Evolutionary conservation across 2,113 vertebrate genomes (phyloP), one percentile per base, ranked within the genome.

Genomic region (Triplophysa tibetana): DNA sequence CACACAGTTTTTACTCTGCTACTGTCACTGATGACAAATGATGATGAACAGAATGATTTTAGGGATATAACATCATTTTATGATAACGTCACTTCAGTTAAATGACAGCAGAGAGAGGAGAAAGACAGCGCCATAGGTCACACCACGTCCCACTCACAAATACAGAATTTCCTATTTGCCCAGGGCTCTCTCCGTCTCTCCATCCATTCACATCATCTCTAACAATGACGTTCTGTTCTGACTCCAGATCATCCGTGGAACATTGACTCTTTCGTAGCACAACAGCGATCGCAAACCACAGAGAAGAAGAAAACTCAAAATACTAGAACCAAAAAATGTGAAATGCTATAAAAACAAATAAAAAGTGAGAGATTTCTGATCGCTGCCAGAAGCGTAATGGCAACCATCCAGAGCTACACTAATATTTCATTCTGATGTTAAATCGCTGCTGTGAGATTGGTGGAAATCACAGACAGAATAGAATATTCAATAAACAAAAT

Each of bases 311-410:
- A 17, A 52, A 17, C 10, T 67, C 65, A 14, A 16, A 54, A 54
- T 29, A 11, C 45, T 11, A 52, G 4, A 69, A 12, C 84, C 41
- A 85, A 68, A 78, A 77, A 86, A n/a, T 68, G 41, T 66, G 43
- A 86, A 72, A 86, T 83, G 74, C 23, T 43, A 1, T 54, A 4
- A 54, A 29, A 70, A 54, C 0, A 17, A 2, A 38, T 58, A 16
- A 19, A 78, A 74, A 70, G 73, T 41, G n/a, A 67, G 78, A 43
- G 76, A 78, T 78, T 82, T 83, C 48, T 81, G 43, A 50, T 66
- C 65, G 82, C 80, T 79, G 83, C 84, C 84, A 85, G 83, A 56
- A 58, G 48, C 2, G 14, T 54, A 19, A 54, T 54, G 16, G 6
- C 50, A 17, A 17, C 50, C 50, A 52, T 17, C 14, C 4, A 14